A percentile compares a stretch with the other conserved stretches of the same genome.
Conservation (phyloP, 2,113 vertebrate genomes). For the Telmatochromis bifrenatus region DNA sequence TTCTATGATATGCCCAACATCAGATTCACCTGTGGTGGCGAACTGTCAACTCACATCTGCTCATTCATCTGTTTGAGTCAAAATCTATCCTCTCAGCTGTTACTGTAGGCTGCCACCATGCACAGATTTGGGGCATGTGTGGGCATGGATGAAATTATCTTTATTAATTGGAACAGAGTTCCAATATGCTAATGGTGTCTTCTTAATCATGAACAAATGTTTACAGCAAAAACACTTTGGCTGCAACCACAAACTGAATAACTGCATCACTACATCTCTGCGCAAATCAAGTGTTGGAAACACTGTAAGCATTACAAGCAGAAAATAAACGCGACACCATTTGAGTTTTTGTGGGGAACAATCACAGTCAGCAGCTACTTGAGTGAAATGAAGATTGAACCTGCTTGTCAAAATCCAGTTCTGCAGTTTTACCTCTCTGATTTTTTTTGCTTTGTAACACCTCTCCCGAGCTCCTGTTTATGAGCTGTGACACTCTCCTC, state of each 20-base stretch:
- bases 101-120: conserved; percentile 25
- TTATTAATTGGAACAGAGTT: conserved; percentile 55
- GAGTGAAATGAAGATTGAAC: conserved; percentile 18
- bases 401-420: conserved; percentile 38
- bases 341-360: conserved; percentile 13
- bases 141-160: conserved; percentile 55
- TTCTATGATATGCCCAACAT: not conserved
- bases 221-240: conserved; percentile 47
- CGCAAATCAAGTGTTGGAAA: conserved; percentile 9
- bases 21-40: conserved; percentile 36
- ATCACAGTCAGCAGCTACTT: conserved; percentile 49
- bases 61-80: conserved; percentile 50
- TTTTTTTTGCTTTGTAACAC: conserved; percentile 23
- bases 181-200: conserved; percentile 54
- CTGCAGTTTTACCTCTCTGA: conserved; percentile 12
- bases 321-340: conserved; percentile 10
- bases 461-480: conserved; percentile 32
- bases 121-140: conserved; percentile 46
- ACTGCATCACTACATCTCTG: conserved; percentile 19
- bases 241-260: conserved; percentile 5
- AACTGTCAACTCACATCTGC: conserved; percentile 52
- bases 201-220: conserved; percentile 50
- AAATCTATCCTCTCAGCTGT: conserved; percentile 36
- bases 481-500: conserved; percentile 39
- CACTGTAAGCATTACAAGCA: conserved; percentile 18